A percentile compares a stretch with the other conserved stretches of the same genome.
Conservation (phyloP, 1,140 invertebrate species). For the Adoxophyes honmai region DNA sequence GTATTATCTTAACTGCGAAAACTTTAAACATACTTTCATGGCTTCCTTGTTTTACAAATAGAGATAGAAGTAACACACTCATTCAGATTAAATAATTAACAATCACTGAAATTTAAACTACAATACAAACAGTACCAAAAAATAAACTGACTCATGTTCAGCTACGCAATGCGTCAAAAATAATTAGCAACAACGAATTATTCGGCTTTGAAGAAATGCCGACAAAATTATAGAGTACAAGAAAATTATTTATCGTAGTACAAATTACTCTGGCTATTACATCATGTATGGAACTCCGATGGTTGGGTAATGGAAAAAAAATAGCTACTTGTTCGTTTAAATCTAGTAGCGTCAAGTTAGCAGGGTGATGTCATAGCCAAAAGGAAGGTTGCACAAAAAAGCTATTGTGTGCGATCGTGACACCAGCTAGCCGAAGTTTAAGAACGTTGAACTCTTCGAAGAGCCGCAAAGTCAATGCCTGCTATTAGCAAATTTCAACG, state of each 20-base stretch:
- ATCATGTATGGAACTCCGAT: slow-evolving; percentile 1
- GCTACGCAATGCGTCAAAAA: no score
- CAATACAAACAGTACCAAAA: no score
- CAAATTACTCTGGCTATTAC: slow-evolving; percentile 2
- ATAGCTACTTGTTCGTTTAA: slow-evolving; percentile 10
- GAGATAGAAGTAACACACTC: no score
- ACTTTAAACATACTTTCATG: no score
- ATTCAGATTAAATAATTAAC: no score
- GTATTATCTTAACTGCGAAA: no score
- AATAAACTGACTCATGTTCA: no score
- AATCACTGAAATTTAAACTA: no score
- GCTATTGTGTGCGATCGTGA: slow-evolving; percentile 67
- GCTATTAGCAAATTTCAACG: slow-evolving; percentile 57
- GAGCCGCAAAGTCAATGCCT: slow-evolving; percentile 43
- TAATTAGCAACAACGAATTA: background rate
- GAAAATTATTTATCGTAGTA: slow-evolving; percentile 9
- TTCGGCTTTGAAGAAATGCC: slow-evolving; percentile 1
- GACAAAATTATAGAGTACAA: slow-evolving; percentile 9
- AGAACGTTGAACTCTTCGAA: slow-evolving; percentile 71
- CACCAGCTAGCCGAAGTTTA: slow-evolving; percentile 48
- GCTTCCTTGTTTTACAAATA: no score
- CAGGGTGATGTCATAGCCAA: slow-evolving; percentile 67
- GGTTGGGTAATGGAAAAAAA: slow-evolving; percentile 4
- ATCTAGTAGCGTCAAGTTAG: slow-evolving; percentile 20
- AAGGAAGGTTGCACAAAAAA: slow-evolving; percentile 62